Base-by-base conservation (phyloP, 2,113 vertebrate genomes). In the Solea solea region DNA sequence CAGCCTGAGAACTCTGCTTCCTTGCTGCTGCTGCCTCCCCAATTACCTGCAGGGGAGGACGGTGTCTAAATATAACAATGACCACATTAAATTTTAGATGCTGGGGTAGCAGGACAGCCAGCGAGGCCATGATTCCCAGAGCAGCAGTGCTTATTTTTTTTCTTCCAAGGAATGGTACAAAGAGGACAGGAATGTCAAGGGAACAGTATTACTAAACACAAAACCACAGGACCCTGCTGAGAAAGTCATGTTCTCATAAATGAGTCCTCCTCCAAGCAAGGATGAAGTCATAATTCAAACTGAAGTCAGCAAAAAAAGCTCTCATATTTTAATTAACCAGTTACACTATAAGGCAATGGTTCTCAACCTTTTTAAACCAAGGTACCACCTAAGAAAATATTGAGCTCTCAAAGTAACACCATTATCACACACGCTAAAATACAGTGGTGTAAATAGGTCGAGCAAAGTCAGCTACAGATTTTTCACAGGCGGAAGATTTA, bases 41-140 rank as follows among this genome's bases (percentile, higher is more conserved):
- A 2, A 1, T 74, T 74, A 84, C 70, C 74, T 71, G 60, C 16
- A 53, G 61, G 50, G 39, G 55, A 42, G 7, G 14, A 54, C 72
- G 46, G 21, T n/a, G 42, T 81, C 85, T 88, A 90, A 84, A 85
- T 84, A 86, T 89, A 86, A 86, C 78, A 85, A 85, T 78, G 72
- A 81, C 55, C 48, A 69, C 74, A 82, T 41, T 63, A 78, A 54
- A 34, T 78, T 76, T 34, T 40, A 79, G 71, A 78, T 16, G 58
- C 57, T 46, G 51, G 34, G 78, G 58, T 44, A 39, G 52, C 14
- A 3, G 64, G 46, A 51, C 8, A 1, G 74, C 45, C 4, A 40
- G 48, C 52, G 34, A 71, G 34, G 64, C 60, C 63, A 70, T 54
- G 60, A 81, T 90, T 88, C 64, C 73, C 83, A 83, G 78, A 80